These are phyloP conservation scores for Calyptommatus sinebrachiatus DNA, from an alignment of 2,113 vertebrate species.

Conservation along the genomic window DNA sequence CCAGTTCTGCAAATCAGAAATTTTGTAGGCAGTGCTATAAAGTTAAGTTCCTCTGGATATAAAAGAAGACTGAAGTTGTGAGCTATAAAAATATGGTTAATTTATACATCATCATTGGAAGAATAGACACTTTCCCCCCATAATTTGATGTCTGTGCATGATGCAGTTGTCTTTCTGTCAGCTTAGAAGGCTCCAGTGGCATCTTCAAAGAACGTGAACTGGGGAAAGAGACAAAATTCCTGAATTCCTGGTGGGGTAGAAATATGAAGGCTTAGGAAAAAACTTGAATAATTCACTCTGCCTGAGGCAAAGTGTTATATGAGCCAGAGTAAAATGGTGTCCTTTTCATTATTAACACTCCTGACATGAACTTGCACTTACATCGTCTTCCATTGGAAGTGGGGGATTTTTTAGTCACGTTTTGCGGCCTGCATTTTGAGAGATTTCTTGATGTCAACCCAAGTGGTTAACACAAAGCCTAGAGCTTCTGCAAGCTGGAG, in stretches of 20 bases:
- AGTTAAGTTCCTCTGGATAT: neutral
- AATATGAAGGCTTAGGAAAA: constrained; percentile 29
- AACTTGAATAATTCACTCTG: constrained; percentile 30
- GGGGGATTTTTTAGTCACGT: neutral
- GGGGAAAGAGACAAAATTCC: constrained; percentile 15
- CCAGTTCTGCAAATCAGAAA: neutral
- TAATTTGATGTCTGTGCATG: no score
- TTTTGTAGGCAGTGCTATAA: no score
- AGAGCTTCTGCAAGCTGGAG: neutral
- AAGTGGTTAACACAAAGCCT: neutral
- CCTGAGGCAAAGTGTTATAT: constrained; percentile 34
- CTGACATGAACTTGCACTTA: neutral
- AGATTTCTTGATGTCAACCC: constrained; percentile 19
- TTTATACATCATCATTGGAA: no score
- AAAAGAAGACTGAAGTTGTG: neutral
- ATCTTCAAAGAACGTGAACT: constrained; percentile 5
- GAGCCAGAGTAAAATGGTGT: constrained; percentile 15
- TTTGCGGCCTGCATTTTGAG: constrained; percentile 29
- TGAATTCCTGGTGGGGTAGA: constrained; percentile 15
- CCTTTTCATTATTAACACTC: constrained; percentile 30
- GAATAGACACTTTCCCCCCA: no score
- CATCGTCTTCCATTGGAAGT: constrained; percentile 25
- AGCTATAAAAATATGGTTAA: neutral
- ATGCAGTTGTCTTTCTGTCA: no score
- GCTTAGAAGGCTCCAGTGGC: no score